These are phyloP conservation scores for Halcyon smyrnensis DNA, from an alignment of 2,797 vertebrate genomes.

Conservation along the genomic window DNA sequence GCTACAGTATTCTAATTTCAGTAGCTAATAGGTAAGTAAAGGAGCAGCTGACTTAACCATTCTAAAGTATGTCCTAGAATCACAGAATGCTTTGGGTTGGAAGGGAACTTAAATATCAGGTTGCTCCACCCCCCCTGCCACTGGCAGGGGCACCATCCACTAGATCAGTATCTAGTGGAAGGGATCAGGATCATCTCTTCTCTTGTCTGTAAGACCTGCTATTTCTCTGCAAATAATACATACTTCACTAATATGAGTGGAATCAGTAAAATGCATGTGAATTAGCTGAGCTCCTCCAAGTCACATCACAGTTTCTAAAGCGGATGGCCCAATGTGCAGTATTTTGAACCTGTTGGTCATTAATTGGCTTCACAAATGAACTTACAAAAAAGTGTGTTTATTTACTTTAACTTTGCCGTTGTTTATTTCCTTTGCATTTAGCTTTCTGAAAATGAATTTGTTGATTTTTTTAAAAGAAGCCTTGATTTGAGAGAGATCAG, in stretches of 20 bases:
- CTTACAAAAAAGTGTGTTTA: background rate
- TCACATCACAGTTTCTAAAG: background rate
- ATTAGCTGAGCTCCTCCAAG: background rate
- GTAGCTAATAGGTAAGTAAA: slow-evolving; percentile 9
- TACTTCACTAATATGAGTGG: background rate
- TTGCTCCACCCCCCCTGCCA: background rate
- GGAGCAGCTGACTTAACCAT: background rate
- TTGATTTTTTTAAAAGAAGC: background rate
- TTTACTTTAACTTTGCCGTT: background rate
- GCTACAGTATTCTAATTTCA: background rate
- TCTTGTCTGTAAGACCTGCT: background rate
- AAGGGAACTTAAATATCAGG: background rate
- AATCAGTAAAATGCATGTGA: background rate
- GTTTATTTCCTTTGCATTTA: background rate
- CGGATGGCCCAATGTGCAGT: background rate
- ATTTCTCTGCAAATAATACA: background rate
- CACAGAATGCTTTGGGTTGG: background rate
- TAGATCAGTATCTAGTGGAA: background rate
- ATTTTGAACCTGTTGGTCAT: background rate
- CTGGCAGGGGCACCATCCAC: background rate
- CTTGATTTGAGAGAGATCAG: background rate
- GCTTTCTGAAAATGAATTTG: background rate
- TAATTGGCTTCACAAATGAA: background rate
- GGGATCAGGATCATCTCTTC: background rate
- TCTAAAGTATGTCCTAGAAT: background rate